Conservation (phyloP, 1,140 invertebrate species). For the Alviniconcha marisindica region DNA sequence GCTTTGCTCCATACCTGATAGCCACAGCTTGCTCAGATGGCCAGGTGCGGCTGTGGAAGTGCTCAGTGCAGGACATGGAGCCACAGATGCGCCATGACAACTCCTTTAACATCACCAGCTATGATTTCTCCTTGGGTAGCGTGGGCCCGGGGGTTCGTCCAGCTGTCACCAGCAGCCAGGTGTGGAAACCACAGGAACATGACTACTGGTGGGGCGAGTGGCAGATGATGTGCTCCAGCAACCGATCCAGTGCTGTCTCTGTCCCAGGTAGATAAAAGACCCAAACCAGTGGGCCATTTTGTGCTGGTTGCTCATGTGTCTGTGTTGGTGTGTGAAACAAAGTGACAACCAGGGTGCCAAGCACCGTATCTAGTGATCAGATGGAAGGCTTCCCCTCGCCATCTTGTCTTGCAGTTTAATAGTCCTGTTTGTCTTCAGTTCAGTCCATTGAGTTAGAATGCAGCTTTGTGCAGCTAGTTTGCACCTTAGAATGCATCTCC, state of each 20-base stretch:
- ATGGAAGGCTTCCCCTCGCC: too few relatives aligned
- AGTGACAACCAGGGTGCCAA: too few relatives aligned
- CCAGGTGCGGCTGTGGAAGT: conserved; percentile 86
- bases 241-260: conserved; percentile 88
- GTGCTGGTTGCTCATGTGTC: neutral
- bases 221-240: conserved; percentile 90
- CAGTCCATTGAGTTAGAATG: too few relatives aligned
- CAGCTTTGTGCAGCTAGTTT: too few relatives aligned
- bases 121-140: conserved; percentile 65
- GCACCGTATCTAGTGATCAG: too few relatives aligned
- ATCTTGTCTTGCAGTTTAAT: too few relatives aligned
- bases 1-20: conserved; percentile 96
- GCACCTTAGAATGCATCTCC: too few relatives aligned
- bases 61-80: conserved; percentile 76
- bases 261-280: conserved; percentile 81
- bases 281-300: too few relatives aligned
- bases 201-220: conserved; percentile 90
- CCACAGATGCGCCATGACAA: conserved; percentile 22
- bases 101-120: conserved; percentile 56
- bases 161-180: conserved; percentile 31
- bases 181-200: conserved; percentile 49
- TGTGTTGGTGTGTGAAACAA: neutral
- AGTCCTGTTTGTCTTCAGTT: too few relatives aligned
- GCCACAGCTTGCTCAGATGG: conserved; percentile 85
- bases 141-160: neutral